These are phyloP conservation scores for Hippocampus kuda DNA, from an alignment of 2,797 vertebrate genomes.

Conservation along the genomic window DNA sequence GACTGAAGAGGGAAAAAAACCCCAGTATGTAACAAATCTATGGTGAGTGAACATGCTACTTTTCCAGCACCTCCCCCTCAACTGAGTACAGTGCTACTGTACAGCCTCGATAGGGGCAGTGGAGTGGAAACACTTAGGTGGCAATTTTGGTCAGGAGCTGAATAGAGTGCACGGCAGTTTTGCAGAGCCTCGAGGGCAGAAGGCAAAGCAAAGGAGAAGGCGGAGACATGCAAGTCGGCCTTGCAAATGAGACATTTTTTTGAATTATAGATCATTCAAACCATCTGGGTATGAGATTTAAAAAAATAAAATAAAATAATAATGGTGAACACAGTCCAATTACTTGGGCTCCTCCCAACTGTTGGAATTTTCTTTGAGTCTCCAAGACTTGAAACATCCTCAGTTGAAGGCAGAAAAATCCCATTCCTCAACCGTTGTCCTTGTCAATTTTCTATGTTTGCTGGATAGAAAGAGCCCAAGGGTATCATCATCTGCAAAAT, in stretches of 20 bases:
- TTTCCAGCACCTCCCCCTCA: slow-evolving; percentile 8
- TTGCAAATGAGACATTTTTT: slow-evolving; percentile 26
- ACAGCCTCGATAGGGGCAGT: slow-evolving; percentile 42
- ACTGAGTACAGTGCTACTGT: slow-evolving; percentile 38
- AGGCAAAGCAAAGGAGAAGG: slow-evolving; percentile 28
- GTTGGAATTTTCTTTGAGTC: neutral
- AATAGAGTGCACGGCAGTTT: slow-evolving; percentile 57
- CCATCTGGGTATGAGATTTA: neutral
- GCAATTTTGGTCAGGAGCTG: slow-evolving; percentile 48
- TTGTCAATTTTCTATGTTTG: neutral
- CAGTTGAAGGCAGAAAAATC: neutral
- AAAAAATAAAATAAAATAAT: neutral
- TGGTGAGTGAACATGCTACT: slow-evolving; percentile 3
- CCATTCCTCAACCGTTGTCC: neutral
- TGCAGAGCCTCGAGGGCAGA: slow-evolving; percentile 46
- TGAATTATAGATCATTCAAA: slow-evolving; percentile 2
- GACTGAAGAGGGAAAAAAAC: neutral
- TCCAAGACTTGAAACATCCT: neutral
- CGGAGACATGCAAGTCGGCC: slow-evolving; percentile 13
- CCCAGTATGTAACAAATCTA: neutral
- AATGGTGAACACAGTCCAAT: neutral
- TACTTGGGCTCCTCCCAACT: neutral
- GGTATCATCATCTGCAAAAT: neutral
- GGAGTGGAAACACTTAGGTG: slow-evolving; percentile 63
- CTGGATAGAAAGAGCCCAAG: neutral